Evolutionary conservation across 2,797 vertebrate species (phyloP).

Genomic region (Loris lydekkerianus): DNA sequence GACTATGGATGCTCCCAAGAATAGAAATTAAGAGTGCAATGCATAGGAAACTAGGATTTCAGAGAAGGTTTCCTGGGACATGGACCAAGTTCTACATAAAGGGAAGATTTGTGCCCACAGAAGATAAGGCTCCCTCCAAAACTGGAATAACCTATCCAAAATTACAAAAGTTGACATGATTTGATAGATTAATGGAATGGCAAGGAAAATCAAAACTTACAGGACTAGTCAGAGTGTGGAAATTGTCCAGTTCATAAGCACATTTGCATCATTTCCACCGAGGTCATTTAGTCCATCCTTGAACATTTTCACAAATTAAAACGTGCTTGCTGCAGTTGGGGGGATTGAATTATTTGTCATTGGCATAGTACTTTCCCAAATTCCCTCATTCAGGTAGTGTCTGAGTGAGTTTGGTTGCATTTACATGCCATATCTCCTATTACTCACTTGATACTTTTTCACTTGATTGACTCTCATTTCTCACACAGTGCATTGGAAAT

Average conservation of each 20-base stretch:
- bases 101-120: background rate
- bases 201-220: background rate
- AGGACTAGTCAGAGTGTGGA: background rate
- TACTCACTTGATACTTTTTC: background rate
- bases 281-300: background rate
- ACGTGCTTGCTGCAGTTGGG: background rate
- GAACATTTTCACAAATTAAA: background rate
- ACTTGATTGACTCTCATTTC: background rate
- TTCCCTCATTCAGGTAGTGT: background rate
- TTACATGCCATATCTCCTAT: background rate
- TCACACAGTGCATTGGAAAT: conserved; percentile 1
- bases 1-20: background rate
- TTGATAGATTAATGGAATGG: background rate
- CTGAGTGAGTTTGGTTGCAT: background rate
- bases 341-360: background rate
- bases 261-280: background rate
- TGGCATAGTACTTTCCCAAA: background rate
- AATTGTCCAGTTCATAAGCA: background rate
- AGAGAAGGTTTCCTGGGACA: background rate
- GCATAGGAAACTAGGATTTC: background rate
- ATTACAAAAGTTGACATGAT: background rate
- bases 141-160: background rate
- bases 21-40: background rate
- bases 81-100: background rate
- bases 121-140: background rate